These are phyloP conservation scores for Graptemys geographica DNA, from an alignment of 2,797 vertebrate species.

Conservation along the genomic window DNA sequence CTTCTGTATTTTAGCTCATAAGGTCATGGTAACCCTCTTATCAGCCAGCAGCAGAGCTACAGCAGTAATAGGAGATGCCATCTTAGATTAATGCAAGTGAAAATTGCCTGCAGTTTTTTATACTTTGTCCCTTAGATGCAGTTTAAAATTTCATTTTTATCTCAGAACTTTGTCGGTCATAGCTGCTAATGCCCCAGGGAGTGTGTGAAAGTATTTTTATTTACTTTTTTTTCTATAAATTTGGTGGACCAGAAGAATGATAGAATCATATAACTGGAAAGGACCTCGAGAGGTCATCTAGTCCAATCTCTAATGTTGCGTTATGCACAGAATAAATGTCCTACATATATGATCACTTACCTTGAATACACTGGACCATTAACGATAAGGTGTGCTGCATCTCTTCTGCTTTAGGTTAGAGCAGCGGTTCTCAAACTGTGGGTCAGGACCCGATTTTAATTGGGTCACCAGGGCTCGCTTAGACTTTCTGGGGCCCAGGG, in stretches of 20 bases:
- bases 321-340: not conserved
- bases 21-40: conserved; percentile 63
- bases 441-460: no score
- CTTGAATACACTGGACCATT: not conserved
- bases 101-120: conserved; percentile 64
- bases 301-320: not conserved
- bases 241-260: conserved; percentile 16
- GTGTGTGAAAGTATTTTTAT: conserved; percentile 60
- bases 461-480: no score
- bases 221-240: conserved; percentile 57
- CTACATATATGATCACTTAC: not conserved
- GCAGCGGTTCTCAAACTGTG: no score
- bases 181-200: conserved; percentile 41
- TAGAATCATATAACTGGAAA: no score
- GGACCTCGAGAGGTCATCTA: no score
- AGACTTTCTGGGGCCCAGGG: no score
- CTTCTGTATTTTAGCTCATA: conserved; percentile 56
- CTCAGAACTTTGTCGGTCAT: conserved; percentile 59
- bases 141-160: conserved; percentile 59
- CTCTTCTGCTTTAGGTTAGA: not conserved
- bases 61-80: conserved; percentile 72
- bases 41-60: conserved; percentile 67
- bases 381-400: not conserved
- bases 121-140: conserved; percentile 48
- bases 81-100: conserved; percentile 78